Evolutionary conservation across 2,113 vertebrate species (phyloP), one percentile per base, ranked within the genome.

Genomic region (Pampusana beccarii): DNA sequence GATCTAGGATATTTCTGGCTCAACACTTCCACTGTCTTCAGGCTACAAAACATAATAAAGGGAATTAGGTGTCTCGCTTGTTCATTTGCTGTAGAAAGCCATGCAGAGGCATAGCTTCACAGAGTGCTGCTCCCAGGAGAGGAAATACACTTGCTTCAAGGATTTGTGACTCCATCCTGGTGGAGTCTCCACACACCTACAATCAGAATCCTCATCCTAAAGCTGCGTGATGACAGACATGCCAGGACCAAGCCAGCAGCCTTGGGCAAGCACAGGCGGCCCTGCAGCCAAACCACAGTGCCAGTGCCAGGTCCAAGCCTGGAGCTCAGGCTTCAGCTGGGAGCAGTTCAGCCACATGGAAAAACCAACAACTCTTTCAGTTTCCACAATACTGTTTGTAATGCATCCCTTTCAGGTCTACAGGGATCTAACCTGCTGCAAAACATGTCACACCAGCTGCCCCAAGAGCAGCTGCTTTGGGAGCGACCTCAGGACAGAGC

Each of bases 1-100:
- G 88, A 64, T 90, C 79, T 82, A 70, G 46, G 88, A 58, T 88
- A 80, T 86, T 96, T 96, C 72, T 94, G 56, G 57, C 83, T 84
- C 65, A 54, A 93, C 75, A 71, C 42, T 95, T 96, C 33, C 75
- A 51, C 51, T 90, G 75, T 95, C 82, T 96, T 96, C 64, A 71
- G 88, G 71, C 69, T 77, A 73, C 11, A 6, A 95, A 94, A 83
- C 34, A 60, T 29, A 92, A 83, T 93, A 88, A 86, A 94, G 57
- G 51, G 72, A 88, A 88, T 90, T 93, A 71, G 67, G 71, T 57
- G 60, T 84, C 64, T 88, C 46, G 44, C 62, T 80, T 86, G 80
- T 85, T 95, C 29, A 29, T 66, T 4, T 11, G 64, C 82, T 86
- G 9, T 40, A 96, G 90, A 85, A 80, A 92, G 64, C 50, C 48